phyloP scores from a whole-genome alignment of 2,797 vertebrate species.

The Enteromius paludinosus region DNA sequence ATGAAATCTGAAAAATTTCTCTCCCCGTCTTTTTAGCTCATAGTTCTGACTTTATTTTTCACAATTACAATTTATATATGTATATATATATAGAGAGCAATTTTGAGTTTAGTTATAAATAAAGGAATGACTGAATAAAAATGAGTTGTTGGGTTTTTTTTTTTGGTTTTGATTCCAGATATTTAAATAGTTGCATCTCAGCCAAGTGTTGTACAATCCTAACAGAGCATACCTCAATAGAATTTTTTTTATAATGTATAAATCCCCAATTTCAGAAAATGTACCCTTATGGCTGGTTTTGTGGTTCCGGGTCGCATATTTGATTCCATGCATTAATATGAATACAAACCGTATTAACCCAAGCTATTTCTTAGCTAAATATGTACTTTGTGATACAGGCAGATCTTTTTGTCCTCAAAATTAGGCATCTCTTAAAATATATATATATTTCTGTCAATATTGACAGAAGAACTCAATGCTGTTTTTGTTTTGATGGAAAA shows the following conservation, averaged over 20 bases:
- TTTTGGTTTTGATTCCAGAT: too few species aligned
- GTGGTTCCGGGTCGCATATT: too few species aligned
- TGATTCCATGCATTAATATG: neutral
- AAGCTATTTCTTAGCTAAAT: neutral
- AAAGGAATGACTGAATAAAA: neutral
- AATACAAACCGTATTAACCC: neutral
- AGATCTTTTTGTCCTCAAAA: neutral
- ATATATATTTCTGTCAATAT: too few species aligned
- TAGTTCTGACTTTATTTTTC: neutral
- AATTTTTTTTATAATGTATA: too few species aligned
- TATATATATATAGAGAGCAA: neutral
- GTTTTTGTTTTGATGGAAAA: neutral
- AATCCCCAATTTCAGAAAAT: too few species aligned
- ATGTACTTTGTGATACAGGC: neutral
- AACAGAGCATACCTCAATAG: too few species aligned
- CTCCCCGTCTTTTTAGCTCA: neutral
- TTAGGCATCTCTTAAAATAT: neutral
- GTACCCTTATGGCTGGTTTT: too few species aligned
- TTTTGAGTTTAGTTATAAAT: neutral
- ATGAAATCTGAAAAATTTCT: too few species aligned
- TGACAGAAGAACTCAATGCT: too few species aligned
- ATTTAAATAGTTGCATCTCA: too few species aligned
- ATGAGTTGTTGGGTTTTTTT: too few species aligned
- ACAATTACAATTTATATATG: neutral
- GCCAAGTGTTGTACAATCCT: too few species aligned